Conservation (phyloP, 2,888 invertebrate genomes). For the Bombyx huttoni region DNA sequence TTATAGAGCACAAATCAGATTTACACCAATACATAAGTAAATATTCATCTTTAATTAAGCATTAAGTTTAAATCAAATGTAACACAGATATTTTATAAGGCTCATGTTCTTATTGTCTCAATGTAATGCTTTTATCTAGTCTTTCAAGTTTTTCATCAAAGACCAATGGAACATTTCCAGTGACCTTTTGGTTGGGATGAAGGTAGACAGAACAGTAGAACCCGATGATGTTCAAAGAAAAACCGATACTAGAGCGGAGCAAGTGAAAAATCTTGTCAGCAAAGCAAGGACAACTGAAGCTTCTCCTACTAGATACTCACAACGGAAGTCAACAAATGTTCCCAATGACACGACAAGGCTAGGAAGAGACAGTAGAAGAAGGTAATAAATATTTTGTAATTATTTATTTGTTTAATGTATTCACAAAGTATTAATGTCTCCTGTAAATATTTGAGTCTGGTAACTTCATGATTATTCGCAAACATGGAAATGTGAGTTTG, state of each 20-base stretch:
- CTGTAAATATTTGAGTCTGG: too few species aligned
- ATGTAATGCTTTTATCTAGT: too few species aligned
- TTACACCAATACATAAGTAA: too few species aligned
- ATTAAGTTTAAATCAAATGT: too few species aligned
- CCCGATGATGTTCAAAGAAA: conserved; percentile 21
- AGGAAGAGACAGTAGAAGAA: conserved; percentile 7
- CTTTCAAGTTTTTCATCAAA: neutral
- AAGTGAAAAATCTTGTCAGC: conserved; percentile 63
- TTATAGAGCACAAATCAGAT: too few species aligned
- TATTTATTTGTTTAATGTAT: neutral
- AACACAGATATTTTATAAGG: too few species aligned
- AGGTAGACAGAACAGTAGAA: conserved; percentile 75
- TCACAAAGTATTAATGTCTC: neutral
- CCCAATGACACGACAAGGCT: neutral
- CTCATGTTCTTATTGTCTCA: too few species aligned
- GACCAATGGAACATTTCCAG: conserved; percentile 40
- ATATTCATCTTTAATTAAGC: too few species aligned
- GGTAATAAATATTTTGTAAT: conserved; percentile 6
- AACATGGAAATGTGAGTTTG: too few species aligned
- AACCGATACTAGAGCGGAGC: conserved; percentile 57
- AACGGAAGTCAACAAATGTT: conserved; percentile 16
- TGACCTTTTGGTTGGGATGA: conserved; percentile 83
- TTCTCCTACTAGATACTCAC: conserved; percentile 26
- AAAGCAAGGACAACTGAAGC: conserved; percentile 23
- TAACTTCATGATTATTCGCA: too few species aligned